Percentiles rank a stretch among this genome's conserved stretches.
Evolutionary conservation across 2,888 invertebrate genomes (phyloP).

Genomic region (Campopleginae sp.): DNA sequence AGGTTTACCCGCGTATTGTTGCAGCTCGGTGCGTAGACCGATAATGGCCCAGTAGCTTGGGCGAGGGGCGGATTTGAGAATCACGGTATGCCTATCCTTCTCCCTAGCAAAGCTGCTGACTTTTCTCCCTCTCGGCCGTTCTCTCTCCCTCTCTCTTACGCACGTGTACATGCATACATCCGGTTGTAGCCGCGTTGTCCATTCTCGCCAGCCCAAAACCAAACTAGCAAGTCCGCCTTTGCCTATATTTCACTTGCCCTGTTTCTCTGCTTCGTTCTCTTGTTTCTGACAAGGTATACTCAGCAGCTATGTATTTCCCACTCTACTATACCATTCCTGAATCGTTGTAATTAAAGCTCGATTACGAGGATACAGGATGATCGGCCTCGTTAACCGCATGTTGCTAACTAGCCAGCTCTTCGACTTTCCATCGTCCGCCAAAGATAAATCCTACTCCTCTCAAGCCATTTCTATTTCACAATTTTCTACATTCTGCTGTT

Average conservation of each 20-base stretch:
- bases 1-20: slow-evolving; percentile 57
- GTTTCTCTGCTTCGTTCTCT: slow-evolving; percentile 55
- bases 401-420: slow-evolving; percentile 23
- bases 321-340: slow-evolving; percentile 69
- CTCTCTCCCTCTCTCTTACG: slow-evolving; percentile 34
- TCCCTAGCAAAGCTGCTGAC: slow-evolving; percentile 2
- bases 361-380: slow-evolving; percentile 64
- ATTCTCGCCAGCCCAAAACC: slow-evolving; percentile 36
- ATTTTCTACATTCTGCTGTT: slow-evolving; percentile 1
- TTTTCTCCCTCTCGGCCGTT: slow-evolving; percentile 23
- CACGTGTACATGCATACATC: slow-evolving; percentile 37
- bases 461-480: slow-evolving; percentile 34
- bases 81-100: slow-evolving; percentile 38
- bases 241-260: slow-evolving; percentile 18
- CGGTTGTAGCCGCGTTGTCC: slow-evolving; percentile 41
- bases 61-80: slow-evolving; percentile 25
- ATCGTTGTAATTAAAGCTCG: slow-evolving; percentile 73
- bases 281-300: slow-evolving; percentile 58
- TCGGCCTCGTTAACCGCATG: slow-evolving; percentile 56
- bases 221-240: slow-evolving; percentile 46
- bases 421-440: slow-evolving; percentile 4
- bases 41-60: slow-evolving; percentile 47
- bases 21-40: slow-evolving; percentile 39
- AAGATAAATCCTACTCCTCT: slow-evolving; percentile 10
- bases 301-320: slow-evolving; percentile 51